These are phyloP conservation scores for Drosophila atripex DNA, from an alignment of 2,888 invertebrate genomes.

Conservation along the genomic window DNA sequence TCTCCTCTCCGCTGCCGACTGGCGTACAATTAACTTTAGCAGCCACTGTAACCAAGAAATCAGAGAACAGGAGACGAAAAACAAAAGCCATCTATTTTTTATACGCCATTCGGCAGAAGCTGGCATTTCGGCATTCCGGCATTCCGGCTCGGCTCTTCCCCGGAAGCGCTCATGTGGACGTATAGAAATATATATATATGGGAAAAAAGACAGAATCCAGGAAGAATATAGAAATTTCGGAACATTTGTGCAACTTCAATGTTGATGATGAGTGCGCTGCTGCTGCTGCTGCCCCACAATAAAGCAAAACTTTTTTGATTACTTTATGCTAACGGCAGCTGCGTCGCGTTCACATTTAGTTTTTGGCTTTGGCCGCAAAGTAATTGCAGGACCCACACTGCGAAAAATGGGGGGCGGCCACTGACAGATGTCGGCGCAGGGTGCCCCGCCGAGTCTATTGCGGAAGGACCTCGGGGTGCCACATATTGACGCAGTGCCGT, in stretches of 20 bases:
- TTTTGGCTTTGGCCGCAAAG: conserved; percentile 62
- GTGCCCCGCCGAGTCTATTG: conserved; percentile 7
- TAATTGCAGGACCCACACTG: conserved; percentile 52
- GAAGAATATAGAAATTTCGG: conserved; percentile 6
- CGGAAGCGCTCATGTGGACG: not conserved
- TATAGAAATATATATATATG: not conserved
- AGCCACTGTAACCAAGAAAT: conserved; percentile 17
- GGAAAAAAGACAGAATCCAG: not conserved
- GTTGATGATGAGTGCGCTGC: conserved; percentile 36
- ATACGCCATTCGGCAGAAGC: conserved; percentile 30
- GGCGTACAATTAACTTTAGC: conserved; percentile 33
- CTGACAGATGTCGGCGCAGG: conserved; percentile 14
- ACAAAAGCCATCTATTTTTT: conserved; percentile 46
- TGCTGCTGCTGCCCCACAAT: conserved; percentile 60
- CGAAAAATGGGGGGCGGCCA: conserved; percentile 11
- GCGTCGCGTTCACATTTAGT: conserved; percentile 63
- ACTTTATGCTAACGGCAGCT: conserved; percentile 80
- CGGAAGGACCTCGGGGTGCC: conserved; percentile 20
- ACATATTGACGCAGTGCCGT: conserved; percentile 22
- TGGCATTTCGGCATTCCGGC: not conserved
- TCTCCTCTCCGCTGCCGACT: not conserved
- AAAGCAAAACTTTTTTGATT: conserved; percentile 81
- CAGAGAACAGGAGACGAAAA: conserved; percentile 4
- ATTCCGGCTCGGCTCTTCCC: conserved; percentile 1
- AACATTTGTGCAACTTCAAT: conserved; percentile 32